Percentiles rank a stretch among this genome's conserved stretches.
Conservation (phyloP, 1,140 invertebrate genomes). For the Drosophila kikkawai region DNA sequence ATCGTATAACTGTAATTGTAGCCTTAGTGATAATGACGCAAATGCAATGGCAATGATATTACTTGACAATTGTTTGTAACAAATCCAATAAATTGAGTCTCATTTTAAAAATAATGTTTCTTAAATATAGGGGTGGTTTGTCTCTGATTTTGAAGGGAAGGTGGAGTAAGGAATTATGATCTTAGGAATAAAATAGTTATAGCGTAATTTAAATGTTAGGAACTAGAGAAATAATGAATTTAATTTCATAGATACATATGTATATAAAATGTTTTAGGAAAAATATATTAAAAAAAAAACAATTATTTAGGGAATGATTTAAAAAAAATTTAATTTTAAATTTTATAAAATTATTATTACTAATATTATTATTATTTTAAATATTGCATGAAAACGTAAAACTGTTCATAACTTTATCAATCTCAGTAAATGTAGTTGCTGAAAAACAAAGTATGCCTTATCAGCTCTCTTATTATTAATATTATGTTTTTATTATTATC, state of each 20-base stretch:
- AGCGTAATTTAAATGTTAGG: background rate
- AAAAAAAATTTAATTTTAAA: background rate
- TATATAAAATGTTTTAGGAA: no score
- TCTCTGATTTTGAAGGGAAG: background rate
- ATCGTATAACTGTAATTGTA: constrained; percentile 36
- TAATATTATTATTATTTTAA: background rate
- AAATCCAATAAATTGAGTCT: constrained; percentile 46
- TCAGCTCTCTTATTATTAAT: constrained; percentile 3
- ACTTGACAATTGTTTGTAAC: constrained; percentile 35
- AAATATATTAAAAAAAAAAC: no score
- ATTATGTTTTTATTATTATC: constrained; percentile 8
- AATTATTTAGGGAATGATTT: no score
- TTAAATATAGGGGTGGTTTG: background rate
- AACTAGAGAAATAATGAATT: no score
- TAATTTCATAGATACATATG: background rate
- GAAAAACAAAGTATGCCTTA: constrained; percentile 15
- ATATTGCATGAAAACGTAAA: background rate
- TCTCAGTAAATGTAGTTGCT: background rate
- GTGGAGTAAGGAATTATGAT: background rate
- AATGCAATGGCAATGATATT: constrained; percentile 45
- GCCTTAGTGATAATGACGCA: constrained; percentile 45
- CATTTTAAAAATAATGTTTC: constrained; percentile 16
- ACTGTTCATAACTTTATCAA: background rate
- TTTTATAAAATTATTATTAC: background rate
- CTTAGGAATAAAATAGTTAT: background rate